phyloP scores from a whole-genome alignment of 2,888 invertebrate genomes.

The Tachystola acroxantha region DNA sequence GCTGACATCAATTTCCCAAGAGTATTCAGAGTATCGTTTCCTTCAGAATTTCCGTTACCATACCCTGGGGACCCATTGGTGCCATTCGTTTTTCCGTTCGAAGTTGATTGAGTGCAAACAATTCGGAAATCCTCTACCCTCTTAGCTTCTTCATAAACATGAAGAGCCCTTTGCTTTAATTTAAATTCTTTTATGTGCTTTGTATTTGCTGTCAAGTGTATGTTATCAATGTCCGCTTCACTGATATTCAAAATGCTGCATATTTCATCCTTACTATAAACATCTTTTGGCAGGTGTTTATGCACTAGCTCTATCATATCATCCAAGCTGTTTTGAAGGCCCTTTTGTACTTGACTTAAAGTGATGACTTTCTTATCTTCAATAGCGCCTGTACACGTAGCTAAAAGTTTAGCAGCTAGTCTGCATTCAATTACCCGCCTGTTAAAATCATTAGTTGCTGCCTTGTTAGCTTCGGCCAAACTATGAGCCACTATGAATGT shows the following conservation, averaged over 20 bases:
- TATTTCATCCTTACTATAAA: conserved; percentile 85
- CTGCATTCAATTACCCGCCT: conserved; percentile 96
- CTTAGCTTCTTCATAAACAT: conserved; percentile 93
- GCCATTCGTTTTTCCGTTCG: conserved; percentile 37
- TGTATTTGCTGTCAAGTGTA: conserved; percentile 70
- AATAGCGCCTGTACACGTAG: conserved; percentile 37
- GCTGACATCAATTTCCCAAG: conserved; percentile 91
- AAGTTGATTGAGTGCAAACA: conserved; percentile 68
- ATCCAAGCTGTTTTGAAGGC: conserved; percentile 78
- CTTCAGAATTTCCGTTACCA: conserved; percentile 19
- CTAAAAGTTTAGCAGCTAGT: conserved; percentile 88
- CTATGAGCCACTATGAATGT: conserved; percentile 97
- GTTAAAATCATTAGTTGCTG: conserved; percentile 94
- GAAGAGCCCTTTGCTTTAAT: conserved; percentile 90
- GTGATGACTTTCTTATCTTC: conserved; percentile 82
- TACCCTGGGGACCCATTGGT: conserved; percentile 26
- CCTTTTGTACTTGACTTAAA: conserved; percentile 86
- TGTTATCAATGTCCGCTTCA: conserved; percentile 77
- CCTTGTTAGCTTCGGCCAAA: conserved; percentile 93
- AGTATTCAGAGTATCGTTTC: conserved; percentile 48
- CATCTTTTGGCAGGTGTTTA: conserved; percentile 79
- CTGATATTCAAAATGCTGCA: conserved; percentile 76
- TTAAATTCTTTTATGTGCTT: conserved; percentile 85
- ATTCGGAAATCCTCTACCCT: conserved; percentile 88
- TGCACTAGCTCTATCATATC: conserved; percentile 85